These are phyloP conservation scores for Asbolus verrucosus DNA, from an alignment of 1,140 invertebrate genomes.

Conservation along the genomic window DNA sequence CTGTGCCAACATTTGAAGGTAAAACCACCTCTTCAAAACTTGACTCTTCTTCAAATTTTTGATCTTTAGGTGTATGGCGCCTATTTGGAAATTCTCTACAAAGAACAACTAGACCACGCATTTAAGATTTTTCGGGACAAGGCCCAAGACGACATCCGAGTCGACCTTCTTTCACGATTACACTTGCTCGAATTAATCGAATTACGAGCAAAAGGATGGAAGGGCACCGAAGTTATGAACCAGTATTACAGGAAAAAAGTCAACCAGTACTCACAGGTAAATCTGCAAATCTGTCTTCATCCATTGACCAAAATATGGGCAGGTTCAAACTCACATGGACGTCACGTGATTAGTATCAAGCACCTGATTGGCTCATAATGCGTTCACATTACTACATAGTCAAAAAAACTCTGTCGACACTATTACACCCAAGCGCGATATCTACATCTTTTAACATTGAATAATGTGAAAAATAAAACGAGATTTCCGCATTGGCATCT, in stretches of 20 bases:
- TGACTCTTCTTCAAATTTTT: too few species aligned
- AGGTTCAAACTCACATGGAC: too few species aligned
- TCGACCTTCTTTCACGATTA: slow-evolving; percentile 84
- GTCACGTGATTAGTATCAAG: too few species aligned
- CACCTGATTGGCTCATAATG: too few species aligned
- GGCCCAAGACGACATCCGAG: slow-evolving; percentile 80
- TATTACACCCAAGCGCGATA: too few species aligned
- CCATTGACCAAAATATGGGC: neutral
- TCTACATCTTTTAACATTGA: too few species aligned
- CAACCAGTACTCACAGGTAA: slow-evolving; percentile 67
- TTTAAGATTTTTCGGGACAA: slow-evolving; percentile 89
- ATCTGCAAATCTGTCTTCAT: neutral
- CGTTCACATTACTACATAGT: too few species aligned
- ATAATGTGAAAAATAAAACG: too few species aligned
- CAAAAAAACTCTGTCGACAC: too few species aligned
- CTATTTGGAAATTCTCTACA: slow-evolving; percentile 63
- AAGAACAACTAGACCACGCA: slow-evolving; percentile 76
- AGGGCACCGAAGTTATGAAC: slow-evolving; percentile 81
- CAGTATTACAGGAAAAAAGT: slow-evolving; percentile 86
- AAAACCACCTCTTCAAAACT: too few species aligned
- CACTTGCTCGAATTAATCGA: slow-evolving; percentile 90
- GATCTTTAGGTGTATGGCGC: slow-evolving; percentile 64
- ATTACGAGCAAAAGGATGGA: slow-evolving; percentile 88
- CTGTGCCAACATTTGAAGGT: slow-evolving; percentile 64
- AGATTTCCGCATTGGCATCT: too few species aligned